A percentile compares a stretch with the other conserved stretches of the same genome.
Conservation (phyloP, 2,113 vertebrate genomes). For the Monopterus albus region DNA sequence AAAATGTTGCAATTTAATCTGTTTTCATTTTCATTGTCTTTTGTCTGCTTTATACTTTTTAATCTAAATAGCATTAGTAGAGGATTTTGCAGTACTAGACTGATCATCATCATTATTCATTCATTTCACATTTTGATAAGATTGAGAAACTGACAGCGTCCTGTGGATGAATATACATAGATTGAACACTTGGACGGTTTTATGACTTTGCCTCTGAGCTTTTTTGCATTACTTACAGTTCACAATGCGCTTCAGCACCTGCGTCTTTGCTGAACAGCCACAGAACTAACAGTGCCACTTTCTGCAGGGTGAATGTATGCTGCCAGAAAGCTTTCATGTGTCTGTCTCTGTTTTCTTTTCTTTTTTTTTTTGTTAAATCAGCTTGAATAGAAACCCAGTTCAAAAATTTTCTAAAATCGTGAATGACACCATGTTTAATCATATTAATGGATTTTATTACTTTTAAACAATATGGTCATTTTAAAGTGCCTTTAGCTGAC, state of each 20-base stretch:
- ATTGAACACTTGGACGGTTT: constrained; percentile 59
- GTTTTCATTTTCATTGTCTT: background rate
- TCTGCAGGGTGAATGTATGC: constrained; percentile 8
- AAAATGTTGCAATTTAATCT: background rate
- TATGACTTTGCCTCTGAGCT: constrained; percentile 69
- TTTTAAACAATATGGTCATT: constrained; percentile 5
- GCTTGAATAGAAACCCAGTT: constrained; percentile 33
- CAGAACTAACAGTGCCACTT: constrained; percentile 49
- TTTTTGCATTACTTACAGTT: constrained; percentile 65
- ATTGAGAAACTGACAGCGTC: constrained; percentile 38
- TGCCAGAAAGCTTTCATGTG: constrained; percentile 21
- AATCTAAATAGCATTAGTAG: background rate
- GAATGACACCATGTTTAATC: constrained; percentile 46
- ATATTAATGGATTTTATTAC: constrained; percentile 52
- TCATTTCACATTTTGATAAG: constrained; percentile 35
- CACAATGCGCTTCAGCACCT: constrained; percentile 46
- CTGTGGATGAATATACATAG: no score
- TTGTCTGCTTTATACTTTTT: no score
- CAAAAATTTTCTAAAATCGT: constrained; percentile 19
- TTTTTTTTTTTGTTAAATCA: constrained; percentile 27
- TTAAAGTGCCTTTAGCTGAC: constrained; percentile 17
- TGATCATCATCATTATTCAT: constrained; percentile 10
- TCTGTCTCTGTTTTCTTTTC: constrained; percentile 6
- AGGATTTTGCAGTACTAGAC: background rate
- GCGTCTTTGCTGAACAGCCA: constrained; percentile 32